Evolutionary conservation across 30 jellyfish, hydroid and myxozoan genomes (phyloP).

Genomic region (Turritopsis rubra): DNA sequence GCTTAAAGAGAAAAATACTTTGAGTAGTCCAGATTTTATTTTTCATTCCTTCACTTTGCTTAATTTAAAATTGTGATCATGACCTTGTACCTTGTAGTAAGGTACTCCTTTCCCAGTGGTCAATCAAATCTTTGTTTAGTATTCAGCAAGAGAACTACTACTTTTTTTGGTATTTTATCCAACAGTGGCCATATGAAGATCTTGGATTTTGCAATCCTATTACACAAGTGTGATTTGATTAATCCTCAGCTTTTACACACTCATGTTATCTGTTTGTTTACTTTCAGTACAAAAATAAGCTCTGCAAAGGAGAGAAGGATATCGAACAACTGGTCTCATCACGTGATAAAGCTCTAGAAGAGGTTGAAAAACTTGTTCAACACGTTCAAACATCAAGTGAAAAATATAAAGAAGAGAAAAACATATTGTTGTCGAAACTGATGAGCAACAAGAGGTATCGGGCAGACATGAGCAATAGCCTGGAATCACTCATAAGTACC

Average conservation of each 20-base stretch:
- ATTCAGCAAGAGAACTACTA: no score
- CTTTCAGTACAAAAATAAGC: not conserved
- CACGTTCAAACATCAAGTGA: not conserved
- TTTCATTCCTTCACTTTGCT: no score
- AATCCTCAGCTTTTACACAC: not conserved
- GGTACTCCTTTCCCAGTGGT: no score
- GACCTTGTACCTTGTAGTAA: no score
- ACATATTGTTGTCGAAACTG: not conserved
- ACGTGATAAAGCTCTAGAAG: slow-evolving; percentile 14
- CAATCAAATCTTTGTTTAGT: no score
- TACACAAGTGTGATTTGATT: not conserved
- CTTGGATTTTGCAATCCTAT: not conserved
- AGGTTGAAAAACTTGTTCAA: not conserved
- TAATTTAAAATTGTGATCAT: no score
- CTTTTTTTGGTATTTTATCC: no score
- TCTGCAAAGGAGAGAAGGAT: not conserved
- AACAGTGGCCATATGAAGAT: no score
- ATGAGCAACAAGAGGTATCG: not conserved
- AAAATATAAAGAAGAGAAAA: not conserved
- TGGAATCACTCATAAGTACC: not conserved
- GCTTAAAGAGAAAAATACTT: no score
- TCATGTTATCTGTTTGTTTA: no score
- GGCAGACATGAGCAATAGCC: not conserved
- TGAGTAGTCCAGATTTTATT: no score
- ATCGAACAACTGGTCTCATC: not conserved